Conservation (phyloP, 1,140 invertebrate genomes). For the Drosophila mayri region DNA sequence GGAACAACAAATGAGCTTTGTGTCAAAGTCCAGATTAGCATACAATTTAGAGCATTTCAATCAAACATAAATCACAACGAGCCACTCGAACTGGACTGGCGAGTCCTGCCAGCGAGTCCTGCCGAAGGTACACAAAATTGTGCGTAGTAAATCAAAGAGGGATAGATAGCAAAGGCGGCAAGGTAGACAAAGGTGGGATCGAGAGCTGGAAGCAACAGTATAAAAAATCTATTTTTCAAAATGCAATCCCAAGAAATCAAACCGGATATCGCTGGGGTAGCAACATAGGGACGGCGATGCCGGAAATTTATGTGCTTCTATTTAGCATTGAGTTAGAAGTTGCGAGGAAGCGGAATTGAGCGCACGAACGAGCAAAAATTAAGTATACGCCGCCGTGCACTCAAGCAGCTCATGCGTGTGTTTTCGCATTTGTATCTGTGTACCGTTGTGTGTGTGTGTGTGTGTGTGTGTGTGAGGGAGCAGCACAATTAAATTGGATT, state of each 20-base stretch:
- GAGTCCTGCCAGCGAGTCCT: conserved; percentile 5
- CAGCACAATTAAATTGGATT: conserved; percentile 81
- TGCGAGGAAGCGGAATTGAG: conserved; percentile 47
- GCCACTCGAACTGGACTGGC: conserved; percentile 36
- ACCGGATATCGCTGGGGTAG: conserved; percentile 46
- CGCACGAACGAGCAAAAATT: conserved; percentile 76
- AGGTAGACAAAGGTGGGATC: conserved; percentile 1
- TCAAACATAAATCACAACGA: conserved; percentile 76
- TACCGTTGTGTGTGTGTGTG: background rate
- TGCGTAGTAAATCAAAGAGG: conserved; percentile 66
- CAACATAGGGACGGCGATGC: background rate
- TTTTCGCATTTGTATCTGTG: conserved; percentile 30
- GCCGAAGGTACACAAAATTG: conserved; percentile 65
- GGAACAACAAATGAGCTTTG: conserved; percentile 56
- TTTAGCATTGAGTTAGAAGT: conserved; percentile 70
- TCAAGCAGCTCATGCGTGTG: conserved; percentile 49
- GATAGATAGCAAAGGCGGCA: background rate
- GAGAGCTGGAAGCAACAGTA: conserved; percentile 47
- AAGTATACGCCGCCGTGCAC: conserved; percentile 71
- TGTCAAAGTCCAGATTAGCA: conserved; percentile 67
- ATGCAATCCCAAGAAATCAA: conserved; percentile 68
- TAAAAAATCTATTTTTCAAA: conserved; percentile 78
- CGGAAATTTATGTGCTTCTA: conserved; percentile 80
- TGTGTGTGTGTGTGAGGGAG: conserved; percentile 26
- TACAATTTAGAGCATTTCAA: conserved; percentile 77